Percentiles rank a stretch among this genome's conserved stretches.
Conservation (phyloP, 2,113 vertebrate genomes). For the Xenus cinereus region DNA sequence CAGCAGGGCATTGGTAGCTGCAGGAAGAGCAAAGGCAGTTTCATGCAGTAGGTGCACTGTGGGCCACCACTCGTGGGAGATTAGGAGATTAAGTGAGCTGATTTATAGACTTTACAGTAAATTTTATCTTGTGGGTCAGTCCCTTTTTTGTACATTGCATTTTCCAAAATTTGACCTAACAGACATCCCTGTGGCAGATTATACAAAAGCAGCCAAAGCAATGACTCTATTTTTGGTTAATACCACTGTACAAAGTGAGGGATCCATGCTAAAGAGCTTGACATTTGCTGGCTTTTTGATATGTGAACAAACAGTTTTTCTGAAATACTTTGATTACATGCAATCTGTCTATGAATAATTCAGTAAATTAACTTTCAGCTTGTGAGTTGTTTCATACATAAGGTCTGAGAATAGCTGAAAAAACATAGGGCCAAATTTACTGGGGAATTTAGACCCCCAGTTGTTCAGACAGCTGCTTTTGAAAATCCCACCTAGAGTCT, state of each 20-base stretch:
- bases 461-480: background rate
- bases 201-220: background rate
- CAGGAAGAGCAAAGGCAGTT: background rate
- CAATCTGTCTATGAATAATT: slow-evolving; percentile 18
- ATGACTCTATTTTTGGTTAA: background rate
- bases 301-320: background rate
- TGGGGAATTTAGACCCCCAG: background rate
- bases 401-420: background rate
- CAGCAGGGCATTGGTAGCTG: background rate
- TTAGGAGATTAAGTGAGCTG: background rate
- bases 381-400: background rate
- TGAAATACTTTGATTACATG: background rate
- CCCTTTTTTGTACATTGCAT: background rate
- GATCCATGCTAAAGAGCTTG: background rate
- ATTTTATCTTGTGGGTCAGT: background rate
- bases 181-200: background rate
- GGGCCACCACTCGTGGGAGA: background rate
- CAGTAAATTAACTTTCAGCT: background rate
- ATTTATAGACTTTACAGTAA: background rate
- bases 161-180: background rate
- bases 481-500: background rate
- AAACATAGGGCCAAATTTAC: background rate
- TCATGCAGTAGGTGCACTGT: background rate
- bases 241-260: background rate
- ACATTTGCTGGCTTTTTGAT: slow-evolving; percentile 3